Evolutionary conservation across 2,113 vertebrate genomes (phyloP), one percentile per base, ranked within the genome.

Genomic region (Salvelinus fontinalis): DNA sequence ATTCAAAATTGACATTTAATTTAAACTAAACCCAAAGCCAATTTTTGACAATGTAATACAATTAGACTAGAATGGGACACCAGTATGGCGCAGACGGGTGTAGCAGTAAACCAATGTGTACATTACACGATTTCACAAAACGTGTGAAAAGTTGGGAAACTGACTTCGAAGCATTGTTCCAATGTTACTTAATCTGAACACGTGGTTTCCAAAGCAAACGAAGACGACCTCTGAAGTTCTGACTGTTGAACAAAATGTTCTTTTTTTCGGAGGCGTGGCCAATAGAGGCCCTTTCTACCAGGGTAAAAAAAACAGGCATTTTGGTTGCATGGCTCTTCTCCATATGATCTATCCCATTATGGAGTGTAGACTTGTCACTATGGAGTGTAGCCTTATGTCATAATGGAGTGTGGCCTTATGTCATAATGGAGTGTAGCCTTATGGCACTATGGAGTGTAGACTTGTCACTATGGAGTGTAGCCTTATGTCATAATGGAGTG

Each of bases 211-310:
- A 75, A 77, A 69, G 86, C 87, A 90, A 84, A 88, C 82, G 66
- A 75, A 90, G 84, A 81, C 84, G 57, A 85, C 83, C 86, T 89
- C 82, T 84, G 79, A 81, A 82, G 78, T 85, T 84, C 84, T 71
- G 51, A 54, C 51, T 54, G 85, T 84, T 75, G 92, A 90, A 93
- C 90, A 93, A 90, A 92, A 92, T 93, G 90, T 92, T 85, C 89
- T 83, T 83, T 81, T 39, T 84, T 82, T 74, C 66, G 83, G 86
- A 88, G 92, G 91, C 80, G 86, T 91, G 91, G 89, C 80, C 77
- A 74, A 64, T 78, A 26, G 70, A 82, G 81, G 84, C 88, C 83
- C 78, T 87, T 81, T 82, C 81, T 81, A 64, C 73, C 75, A 54
- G 73, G 76, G 74, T 83, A 86, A 72, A 75, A 75, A 54, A 81